Evolutionary conservation across 2,888 invertebrate species (phyloP), one percentile per base, ranked within the genome.

Genomic region (Neria commutata): DNA sequence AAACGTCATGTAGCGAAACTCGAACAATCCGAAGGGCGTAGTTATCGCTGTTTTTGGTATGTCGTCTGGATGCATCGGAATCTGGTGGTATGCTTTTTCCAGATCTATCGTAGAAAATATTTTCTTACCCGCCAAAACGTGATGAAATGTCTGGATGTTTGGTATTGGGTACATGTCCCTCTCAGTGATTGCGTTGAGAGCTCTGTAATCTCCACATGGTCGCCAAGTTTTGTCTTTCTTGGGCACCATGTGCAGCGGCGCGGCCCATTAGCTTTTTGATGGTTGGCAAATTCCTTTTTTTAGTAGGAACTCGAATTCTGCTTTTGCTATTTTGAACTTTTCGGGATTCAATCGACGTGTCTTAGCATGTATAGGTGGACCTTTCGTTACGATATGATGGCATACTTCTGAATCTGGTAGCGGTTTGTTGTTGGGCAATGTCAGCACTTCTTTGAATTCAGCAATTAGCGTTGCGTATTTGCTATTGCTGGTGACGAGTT

Each of bases 201-300:
- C 29, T 0, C 76, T 60, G 47, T 73, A 77, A 40, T 79, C 74
- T n/a, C n/a, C n/a, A n/a, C n/a, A 0, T 0, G 74, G 69, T 11
- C 77, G 46, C 75, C 74, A 76, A 2, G 57, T 54, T 1, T 63
- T 64, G 8, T 66, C 52, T 21, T 56, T 58, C 56, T 75, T 76
- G 6, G 51, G 60, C 10, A 68, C 71, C 62, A 77, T 56, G 51
- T 76, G 75, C 0, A 83, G 62, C 1, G 78, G 82, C 42, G 72
- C 77, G 0, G 81, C 69, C 80, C 79, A 83, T 2, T 68, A 62
- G 34, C 79, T 79, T 3, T 72, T 74, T 0, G 81, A 82, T 0
- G 79, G 81, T 2, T 80, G 67, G 29, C 79, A 79, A 11, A 83
- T 79, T 0, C 80, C 83, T 21, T 69, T 60, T 23, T 81, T 70